A percentile compares a stretch with the other conserved stretches of the same genome.
Evolutionary conservation across 2,888 invertebrate genomes (phyloP).

Genomic region (Criorhina ranunculi): DNA sequence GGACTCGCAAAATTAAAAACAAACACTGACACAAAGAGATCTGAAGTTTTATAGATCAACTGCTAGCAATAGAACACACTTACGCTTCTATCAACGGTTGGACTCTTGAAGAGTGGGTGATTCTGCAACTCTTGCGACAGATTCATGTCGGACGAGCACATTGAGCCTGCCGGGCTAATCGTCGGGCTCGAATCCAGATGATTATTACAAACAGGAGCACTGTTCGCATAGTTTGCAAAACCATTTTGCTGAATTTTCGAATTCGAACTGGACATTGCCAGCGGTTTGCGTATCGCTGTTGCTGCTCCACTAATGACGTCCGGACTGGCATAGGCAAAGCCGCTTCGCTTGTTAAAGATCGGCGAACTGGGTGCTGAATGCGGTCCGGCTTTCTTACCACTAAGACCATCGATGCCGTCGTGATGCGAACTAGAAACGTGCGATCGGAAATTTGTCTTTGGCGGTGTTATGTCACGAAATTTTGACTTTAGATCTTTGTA

Average conservation of each 20-base stretch:
- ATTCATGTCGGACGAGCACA: constrained; percentile 85
- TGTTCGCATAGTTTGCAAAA: constrained; percentile 78
- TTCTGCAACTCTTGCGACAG: constrained; percentile 86
- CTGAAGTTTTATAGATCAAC: constrained; percentile 24
- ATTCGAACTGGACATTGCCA: constrained; percentile 83
- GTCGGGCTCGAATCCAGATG: constrained; percentile 83
- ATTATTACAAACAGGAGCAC: constrained; percentile 80
- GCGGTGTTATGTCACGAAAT: constrained; percentile 84
- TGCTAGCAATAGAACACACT: constrained; percentile 81
- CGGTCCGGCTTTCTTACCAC: constrained; percentile 79
- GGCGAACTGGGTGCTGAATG: constrained; percentile 89
- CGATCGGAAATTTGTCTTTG: constrained; percentile 81
- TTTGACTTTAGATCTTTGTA: constrained; percentile 91
- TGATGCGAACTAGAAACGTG: constrained; percentile 82
- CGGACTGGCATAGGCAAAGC: constrained; percentile 69
- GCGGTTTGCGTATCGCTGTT: constrained; percentile 79
- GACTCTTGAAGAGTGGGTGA: constrained; percentile 85
- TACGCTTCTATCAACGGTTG: constrained; percentile 88
- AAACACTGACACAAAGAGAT: constrained; percentile 71
- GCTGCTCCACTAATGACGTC: constrained; percentile 78
- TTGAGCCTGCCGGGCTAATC: constrained; percentile 84
- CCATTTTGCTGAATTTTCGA: constrained; percentile 82
- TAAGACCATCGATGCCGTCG: constrained; percentile 82
- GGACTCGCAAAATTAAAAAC: constrained; percentile 69
- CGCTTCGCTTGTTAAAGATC: constrained; percentile 85